A percentile compares a stretch with the other conserved stretches of the same genome.
These are phyloP conservation scores for Eptesicus fuscus DNA, from an alignment of 2,113 vertebrate species.

Conservation along the genomic window DNA sequence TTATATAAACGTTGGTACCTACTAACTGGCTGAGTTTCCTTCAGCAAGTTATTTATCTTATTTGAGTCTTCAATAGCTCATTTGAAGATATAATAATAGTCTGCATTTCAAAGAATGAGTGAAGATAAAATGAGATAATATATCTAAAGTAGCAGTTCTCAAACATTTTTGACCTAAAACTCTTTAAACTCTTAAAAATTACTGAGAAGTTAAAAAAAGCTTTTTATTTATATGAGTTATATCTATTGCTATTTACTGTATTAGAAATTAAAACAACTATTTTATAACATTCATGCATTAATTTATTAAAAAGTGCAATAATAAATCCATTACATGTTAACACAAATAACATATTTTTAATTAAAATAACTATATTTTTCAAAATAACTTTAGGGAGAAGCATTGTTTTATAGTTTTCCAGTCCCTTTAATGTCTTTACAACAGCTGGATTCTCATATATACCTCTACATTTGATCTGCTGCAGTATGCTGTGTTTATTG, in stretches of 20 bases:
- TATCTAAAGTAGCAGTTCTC: background rate
- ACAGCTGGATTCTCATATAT: background rate
- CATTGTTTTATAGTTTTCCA: background rate
- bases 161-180: background rate
- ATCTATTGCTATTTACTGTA: background rate
- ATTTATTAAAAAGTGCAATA: background rate
- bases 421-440: background rate
- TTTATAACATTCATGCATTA: background rate
- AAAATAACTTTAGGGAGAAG: background rate
- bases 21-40: background rate
- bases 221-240: background rate
- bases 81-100: constrained; percentile 1
- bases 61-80: background rate
- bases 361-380: background rate
- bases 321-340: background rate
- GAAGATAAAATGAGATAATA: background rate
- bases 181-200: background rate
- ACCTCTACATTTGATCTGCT: background rate
- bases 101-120: background rate
- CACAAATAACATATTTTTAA: background rate
- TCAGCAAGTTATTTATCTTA: background rate
- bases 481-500: background rate
- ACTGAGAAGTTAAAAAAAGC: background rate
- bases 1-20: background rate
- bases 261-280: constrained; percentile 14